Percentiles rank a stretch among this genome's conserved stretches.
phyloP scores from a whole-genome alignment of 2,797 vertebrate species.

The Meriones psammophilus region DNA sequence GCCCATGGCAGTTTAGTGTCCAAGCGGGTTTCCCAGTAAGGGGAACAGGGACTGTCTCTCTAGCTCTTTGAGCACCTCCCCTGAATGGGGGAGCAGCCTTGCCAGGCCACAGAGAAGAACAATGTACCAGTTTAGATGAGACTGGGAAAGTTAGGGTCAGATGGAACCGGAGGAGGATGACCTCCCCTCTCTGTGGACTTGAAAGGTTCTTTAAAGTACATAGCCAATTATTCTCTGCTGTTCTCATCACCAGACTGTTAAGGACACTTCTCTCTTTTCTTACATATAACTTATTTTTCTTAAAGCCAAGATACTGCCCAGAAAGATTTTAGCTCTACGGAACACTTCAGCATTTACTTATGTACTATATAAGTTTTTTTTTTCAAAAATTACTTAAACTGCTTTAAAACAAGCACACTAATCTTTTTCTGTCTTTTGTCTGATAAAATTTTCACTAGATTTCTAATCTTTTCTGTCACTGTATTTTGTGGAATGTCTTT shows the following conservation, averaged over 20 bases:
- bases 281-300: not conserved
- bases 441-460: not conserved
- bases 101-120: too few species aligned
- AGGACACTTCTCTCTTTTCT: not conserved
- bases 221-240: too few species aligned
- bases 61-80: too few species aligned
- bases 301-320: not conserved
- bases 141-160: too few species aligned
- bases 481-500: not conserved
- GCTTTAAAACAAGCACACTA: not conserved
- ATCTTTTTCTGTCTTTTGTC: not conserved
- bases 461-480: not conserved
- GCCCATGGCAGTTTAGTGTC: too few species aligned
- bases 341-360: not conserved
- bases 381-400: not conserved
- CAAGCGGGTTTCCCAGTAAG: too few species aligned
- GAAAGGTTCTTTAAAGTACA: not conserved
- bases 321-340: not conserved
- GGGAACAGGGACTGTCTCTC: too few species aligned
- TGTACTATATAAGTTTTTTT: not conserved
- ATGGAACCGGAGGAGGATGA: too few species aligned
- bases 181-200: too few species aligned
- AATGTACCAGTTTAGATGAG: too few species aligned
- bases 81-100: too few species aligned
- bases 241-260: not conserved